Conservation (phyloP, 2,888 invertebrate species). For the Caenorhabditis sinica region DNA sequence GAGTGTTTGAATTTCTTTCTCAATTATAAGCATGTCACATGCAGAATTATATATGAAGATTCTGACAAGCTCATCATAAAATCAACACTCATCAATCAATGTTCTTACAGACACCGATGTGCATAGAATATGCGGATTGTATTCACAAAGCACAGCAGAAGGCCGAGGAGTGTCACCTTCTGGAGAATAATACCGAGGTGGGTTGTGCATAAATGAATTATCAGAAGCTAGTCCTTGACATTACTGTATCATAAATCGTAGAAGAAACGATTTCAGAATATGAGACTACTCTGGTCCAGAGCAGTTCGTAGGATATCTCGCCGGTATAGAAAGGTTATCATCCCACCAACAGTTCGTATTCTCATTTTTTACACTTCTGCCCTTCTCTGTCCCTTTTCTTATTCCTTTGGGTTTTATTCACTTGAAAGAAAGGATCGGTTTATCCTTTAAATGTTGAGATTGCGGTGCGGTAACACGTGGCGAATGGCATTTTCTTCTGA, state of each 20-base stretch:
- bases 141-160: slow-evolving; percentile 67
- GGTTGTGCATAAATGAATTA: background rate
- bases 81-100: slow-evolving; percentile 42
- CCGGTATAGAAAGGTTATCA: slow-evolving; percentile 49
- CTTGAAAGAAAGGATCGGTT: slow-evolving; percentile 1
- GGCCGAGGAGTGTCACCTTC: slow-evolving; percentile 63
- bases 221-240: background rate
- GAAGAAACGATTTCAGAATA: slow-evolving; percentile 43
- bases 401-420: slow-evolving; percentile 42
- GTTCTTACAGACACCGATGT: slow-evolving; percentile 65
- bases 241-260: slow-evolving; percentile 1
- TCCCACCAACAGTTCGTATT: slow-evolving; percentile 5
- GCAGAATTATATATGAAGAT: background rate
- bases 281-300: slow-evolving; percentile 64
- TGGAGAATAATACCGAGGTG: slow-evolving; percentile 69
- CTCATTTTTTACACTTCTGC: slow-evolving; percentile 19
- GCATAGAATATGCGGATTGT: slow-evolving; percentile 69
- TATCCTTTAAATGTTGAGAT: slow-evolving; percentile 12
- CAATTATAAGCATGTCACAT: slow-evolving; percentile 14
- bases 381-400: slow-evolving; percentile 12
- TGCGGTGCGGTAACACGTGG: slow-evolving; percentile 56
- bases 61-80: background rate
- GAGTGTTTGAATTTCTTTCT: slow-evolving; percentile 4
- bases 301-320: slow-evolving; percentile 59
- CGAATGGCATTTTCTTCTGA: slow-evolving; percentile 30